phyloP scores from a whole-genome alignment of 2,113 vertebrate genomes.

The Pantherophis guttatus region DNA sequence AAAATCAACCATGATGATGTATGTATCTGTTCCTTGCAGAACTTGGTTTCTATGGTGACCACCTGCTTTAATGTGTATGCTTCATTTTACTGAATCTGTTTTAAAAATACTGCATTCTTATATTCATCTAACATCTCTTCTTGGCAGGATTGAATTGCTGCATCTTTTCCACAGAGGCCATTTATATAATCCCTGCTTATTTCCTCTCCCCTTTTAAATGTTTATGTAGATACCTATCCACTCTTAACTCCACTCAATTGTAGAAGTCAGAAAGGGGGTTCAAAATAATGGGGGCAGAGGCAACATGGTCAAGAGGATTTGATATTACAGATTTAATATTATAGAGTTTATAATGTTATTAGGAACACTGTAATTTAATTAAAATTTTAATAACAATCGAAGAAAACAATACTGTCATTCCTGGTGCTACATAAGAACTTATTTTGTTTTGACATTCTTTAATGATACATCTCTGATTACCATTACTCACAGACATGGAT shows the following conservation, averaged over 20 bases:
- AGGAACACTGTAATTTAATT: constrained; percentile 18
- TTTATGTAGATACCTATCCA: background rate
- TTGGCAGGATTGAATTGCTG: background rate
- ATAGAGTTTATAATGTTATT: constrained; percentile 3
- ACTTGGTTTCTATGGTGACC: background rate
- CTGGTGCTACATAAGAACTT: constrained; percentile 47
- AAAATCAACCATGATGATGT: background rate
- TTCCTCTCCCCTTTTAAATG: constrained; percentile 1
- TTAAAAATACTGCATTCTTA: constrained; percentile 12
- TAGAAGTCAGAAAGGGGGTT: background rate
- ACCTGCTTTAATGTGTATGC: background rate
- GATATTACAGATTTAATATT: background rate
- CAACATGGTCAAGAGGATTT: background rate
- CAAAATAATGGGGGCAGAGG: background rate
- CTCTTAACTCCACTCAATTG: background rate
- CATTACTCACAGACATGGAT: constrained; percentile 58
- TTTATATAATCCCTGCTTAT: constrained; percentile 18
- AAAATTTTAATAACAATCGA: constrained; percentile 38
- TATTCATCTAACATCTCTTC: background rate
- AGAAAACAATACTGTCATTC: constrained; percentile 43
- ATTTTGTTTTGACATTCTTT: constrained; percentile 59
- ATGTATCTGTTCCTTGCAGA: background rate
- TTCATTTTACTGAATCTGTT: background rate
- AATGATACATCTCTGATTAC: constrained; percentile 58
- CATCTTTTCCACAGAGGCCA: background rate